Conservation (phyloP, 2,797 vertebrate genomes). For the Anas capensis region DNA sequence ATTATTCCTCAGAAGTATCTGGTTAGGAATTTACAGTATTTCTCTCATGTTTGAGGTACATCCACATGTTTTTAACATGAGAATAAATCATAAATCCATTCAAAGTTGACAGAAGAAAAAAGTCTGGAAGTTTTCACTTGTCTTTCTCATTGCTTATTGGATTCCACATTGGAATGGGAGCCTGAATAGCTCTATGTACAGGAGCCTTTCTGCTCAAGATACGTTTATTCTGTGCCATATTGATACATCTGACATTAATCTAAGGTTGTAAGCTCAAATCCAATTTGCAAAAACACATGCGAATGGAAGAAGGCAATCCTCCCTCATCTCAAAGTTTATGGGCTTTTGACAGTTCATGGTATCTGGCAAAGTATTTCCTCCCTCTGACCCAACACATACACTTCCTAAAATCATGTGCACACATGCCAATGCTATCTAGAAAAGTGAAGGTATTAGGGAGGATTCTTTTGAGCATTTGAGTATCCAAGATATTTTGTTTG, state of each 20-base stretch:
- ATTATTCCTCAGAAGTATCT: neutral
- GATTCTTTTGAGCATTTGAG: neutral
- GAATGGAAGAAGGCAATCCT: neutral
- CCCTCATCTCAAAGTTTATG: neutral
- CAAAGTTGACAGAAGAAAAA: neutral
- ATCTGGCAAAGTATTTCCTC: neutral
- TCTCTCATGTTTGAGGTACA: neutral
- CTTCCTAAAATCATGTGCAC: neutral
- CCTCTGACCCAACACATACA: neutral
- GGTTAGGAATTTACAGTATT: neutral
- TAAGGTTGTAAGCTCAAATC: neutral
- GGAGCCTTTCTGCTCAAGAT: neutral
- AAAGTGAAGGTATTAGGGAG: neutral
- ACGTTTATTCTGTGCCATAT: neutral
- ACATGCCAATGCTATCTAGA: neutral
- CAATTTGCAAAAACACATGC: neutral
- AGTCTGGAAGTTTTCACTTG: neutral
- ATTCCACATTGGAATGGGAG: neutral
- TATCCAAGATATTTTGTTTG: neutral
- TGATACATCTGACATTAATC: neutral
- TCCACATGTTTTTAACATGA: neutral
- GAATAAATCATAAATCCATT: neutral
- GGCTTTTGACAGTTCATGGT: neutral
- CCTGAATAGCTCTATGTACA: rapidly evolving
- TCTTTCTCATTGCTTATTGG: neutral